Evolutionary conservation across 2,113 vertebrate genomes (phyloP).

Genomic region (Eulacestoma nigropectus): DNA sequence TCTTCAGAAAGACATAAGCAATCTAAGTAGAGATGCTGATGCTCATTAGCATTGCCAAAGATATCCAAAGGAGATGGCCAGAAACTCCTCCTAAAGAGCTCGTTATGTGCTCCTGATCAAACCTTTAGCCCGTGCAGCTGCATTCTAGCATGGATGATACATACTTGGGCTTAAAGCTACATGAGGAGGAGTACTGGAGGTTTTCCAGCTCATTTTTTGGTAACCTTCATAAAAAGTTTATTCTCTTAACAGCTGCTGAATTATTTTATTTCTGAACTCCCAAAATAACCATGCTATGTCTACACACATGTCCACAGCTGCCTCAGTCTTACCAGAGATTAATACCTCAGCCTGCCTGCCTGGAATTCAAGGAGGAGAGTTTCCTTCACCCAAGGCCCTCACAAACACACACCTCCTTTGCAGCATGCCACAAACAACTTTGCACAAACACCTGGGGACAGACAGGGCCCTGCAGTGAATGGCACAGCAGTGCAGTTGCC

Average conservation of each 20-base stretch:
- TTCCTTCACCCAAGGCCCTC: background rate
- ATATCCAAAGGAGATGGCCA: background rate
- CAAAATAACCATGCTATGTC: background rate
- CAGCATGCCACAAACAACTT: too few species aligned
- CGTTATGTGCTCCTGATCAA: background rate
- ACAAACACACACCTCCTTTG: background rate
- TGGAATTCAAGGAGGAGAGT: background rate
- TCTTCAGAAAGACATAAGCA: background rate
- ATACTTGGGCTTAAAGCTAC: background rate
- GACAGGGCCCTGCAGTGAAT: background rate
- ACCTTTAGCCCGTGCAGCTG: background rate
- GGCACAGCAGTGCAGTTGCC: background rate
- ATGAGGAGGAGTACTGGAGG: background rate
- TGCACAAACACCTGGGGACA: background rate
- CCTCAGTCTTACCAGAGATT: background rate
- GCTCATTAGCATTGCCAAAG: background rate
- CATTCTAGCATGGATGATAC: background rate
- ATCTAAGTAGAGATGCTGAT: background rate
- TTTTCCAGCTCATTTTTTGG: background rate
- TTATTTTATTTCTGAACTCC: background rate
- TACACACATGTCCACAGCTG: background rate
- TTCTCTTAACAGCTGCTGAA: background rate
- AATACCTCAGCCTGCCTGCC: background rate
- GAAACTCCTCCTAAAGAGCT: background rate
- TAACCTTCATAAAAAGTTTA: background rate